A percentile compares a stretch with the other conserved stretches of the same genome.
Evolutionary conservation across 2,113 vertebrate species (phyloP).

Genomic region (Psilopsiagon aymara): DNA sequence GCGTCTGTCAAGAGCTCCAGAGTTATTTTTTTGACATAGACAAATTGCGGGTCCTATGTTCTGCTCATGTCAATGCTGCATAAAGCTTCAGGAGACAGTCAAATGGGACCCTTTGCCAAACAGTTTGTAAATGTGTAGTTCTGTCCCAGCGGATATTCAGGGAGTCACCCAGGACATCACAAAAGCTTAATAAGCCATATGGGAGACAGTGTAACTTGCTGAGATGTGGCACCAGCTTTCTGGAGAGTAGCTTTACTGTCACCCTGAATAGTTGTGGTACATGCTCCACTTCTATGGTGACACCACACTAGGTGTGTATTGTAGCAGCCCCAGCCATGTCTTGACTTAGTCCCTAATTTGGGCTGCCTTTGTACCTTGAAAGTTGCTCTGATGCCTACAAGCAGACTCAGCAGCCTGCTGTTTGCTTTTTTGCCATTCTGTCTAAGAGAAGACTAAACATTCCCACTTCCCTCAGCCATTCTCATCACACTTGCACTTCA

Average conservation of each 20-base stretch:
- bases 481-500: neutral
- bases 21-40: neutral
- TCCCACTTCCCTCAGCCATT: neutral
- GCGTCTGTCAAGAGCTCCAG: neutral
- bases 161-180: slow-evolving; percentile 7
- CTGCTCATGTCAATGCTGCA: neutral
- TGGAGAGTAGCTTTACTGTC: neutral
- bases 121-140: neutral
- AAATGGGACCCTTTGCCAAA: slow-evolving; percentile 36
- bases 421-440: neutral
- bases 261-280: neutral
- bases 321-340: neutral
- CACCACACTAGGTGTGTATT: fast-evolving
- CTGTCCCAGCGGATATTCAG: slow-evolving; percentile 18
- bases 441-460: neutral
- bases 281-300: neutral
- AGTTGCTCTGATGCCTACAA: neutral
- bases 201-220: neutral
- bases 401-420: neutral
- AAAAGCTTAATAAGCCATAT: neutral
- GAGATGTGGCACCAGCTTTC: neutral
- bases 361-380: neutral
- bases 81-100: slow-evolving; percentile 9
- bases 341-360: neutral
- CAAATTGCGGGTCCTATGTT: neutral